A percentile compares a stretch with the other conserved stretches of the same genome.
Conservation (phyloP, 2,888 invertebrate genomes). For the Harpagoxenus sublaevis region DNA sequence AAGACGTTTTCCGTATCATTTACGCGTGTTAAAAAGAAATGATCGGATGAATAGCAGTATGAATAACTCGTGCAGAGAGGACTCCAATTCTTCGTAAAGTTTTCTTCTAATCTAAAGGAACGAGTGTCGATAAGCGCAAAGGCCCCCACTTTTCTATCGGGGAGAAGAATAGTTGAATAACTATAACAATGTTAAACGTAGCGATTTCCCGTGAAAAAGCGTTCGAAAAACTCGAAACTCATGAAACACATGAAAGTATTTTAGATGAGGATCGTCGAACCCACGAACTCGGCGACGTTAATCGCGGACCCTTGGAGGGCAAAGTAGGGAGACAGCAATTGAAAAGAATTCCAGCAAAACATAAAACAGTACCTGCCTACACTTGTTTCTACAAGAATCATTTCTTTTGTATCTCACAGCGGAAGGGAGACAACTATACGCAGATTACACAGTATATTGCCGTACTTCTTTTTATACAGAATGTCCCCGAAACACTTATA, state of each 20-base stretch:
- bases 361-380: slow-evolving; percentile 77
- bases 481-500: neutral
- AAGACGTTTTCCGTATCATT: neutral
- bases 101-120: slow-evolving; percentile 8
- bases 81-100: neutral
- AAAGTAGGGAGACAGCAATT: slow-evolving; percentile 41
- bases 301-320: slow-evolving; percentile 9
- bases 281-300: slow-evolving; percentile 33
- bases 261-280: slow-evolving; percentile 67
- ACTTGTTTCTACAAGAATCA: slow-evolving; percentile 69
- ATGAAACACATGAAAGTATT: slow-evolving; percentile 79
- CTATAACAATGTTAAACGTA: slow-evolving; percentile 65
- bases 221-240: slow-evolving; percentile 73
- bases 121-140: neutral
- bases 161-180: slow-evolving; percentile 60
- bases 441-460: slow-evolving; percentile 8
- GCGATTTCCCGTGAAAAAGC: slow-evolving; percentile 63
- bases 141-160: neutral
- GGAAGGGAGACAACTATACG: slow-evolving; percentile 11
- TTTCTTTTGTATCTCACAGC: slow-evolving; percentile 69
- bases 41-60: neutral
- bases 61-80: neutral
- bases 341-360: slow-evolving; percentile 66
- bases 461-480: slow-evolving; percentile 28
- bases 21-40: neutral